Percentiles rank a stretch among this genome's conserved stretches.
Conservation (phyloP, 1,140 invertebrate genomes). For the Belonocnema kinseyi region DNA sequence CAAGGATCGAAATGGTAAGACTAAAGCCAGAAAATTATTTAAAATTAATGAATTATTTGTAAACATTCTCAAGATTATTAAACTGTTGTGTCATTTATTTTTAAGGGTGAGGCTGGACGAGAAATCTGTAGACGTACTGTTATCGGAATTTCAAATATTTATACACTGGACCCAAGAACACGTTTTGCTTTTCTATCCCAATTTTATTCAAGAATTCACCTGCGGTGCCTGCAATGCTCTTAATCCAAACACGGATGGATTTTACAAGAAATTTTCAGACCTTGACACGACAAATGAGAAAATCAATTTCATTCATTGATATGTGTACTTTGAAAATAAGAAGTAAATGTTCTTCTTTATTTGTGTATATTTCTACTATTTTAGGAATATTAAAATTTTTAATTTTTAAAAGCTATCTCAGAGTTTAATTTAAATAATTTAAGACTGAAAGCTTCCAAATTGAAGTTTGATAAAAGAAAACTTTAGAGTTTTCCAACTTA, state of each 20-base stretch:
- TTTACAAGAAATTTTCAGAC: slow-evolving; percentile 56
- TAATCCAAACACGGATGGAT: slow-evolving; percentile 43
- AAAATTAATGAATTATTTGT: slow-evolving; percentile 27
- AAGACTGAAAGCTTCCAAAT: too few species aligned
- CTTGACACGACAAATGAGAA: too few species aligned
- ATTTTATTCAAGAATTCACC: slow-evolving; percentile 68
- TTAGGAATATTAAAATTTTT: too few species aligned
- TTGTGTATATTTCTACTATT: too few species aligned
- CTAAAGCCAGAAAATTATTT: slow-evolving; percentile 35
- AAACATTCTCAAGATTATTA: neutral
- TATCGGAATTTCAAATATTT: slow-evolving; percentile 64
- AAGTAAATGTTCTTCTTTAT: too few species aligned
- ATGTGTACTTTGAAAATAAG: too few species aligned
- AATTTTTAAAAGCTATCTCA: too few species aligned
- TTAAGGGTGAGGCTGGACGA: slow-evolving; percentile 65
- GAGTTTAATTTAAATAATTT: too few species aligned
- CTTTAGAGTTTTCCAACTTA: too few species aligned
- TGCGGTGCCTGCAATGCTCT: slow-evolving; percentile 68
- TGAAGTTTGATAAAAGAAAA: too few species aligned
- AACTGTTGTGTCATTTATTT: slow-evolving; percentile 40
- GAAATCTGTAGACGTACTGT: slow-evolving; percentile 63
- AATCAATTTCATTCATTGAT: neutral
- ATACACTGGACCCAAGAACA: slow-evolving; percentile 71
- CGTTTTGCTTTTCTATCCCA: slow-evolving; percentile 69
- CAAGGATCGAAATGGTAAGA: slow-evolving; percentile 68